Conservation (phyloP, 2,113 vertebrate genomes). For the Noctilio leporinus region DNA sequence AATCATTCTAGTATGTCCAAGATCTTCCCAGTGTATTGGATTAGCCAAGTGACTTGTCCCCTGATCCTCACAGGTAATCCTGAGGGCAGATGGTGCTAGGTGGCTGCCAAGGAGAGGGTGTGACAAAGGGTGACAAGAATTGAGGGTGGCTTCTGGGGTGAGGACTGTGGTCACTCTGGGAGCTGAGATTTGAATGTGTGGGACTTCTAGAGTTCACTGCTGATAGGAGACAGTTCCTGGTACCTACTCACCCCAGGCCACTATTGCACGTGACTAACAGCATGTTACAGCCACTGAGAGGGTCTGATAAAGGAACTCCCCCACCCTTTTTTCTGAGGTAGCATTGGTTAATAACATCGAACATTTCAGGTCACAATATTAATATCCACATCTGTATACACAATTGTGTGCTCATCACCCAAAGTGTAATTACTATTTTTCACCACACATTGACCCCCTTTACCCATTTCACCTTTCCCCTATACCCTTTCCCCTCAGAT, state of each 20-base stretch:
- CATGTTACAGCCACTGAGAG: neutral
- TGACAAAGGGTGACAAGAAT: neutral
- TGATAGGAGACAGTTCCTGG: neutral
- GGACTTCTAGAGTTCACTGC: neutral
- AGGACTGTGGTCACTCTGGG: neutral
- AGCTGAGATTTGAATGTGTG: neutral
- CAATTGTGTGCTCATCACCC: neutral
- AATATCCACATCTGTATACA: neutral
- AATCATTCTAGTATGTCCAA: neutral
- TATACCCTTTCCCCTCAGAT: neutral
- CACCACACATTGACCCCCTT: neutral
- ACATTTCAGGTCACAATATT: neutral
- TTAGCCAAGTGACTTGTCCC: neutral
- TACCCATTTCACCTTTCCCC: neutral
- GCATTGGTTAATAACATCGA: neutral
- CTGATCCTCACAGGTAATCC: neutral
- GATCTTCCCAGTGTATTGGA: neutral
- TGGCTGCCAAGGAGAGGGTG: neutral
- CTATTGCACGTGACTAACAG: neutral
- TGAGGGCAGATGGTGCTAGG: neutral
- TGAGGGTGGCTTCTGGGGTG: neutral
- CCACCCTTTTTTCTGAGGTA: neutral
- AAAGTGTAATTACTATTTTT: neutral
- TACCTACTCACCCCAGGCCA: neutral
- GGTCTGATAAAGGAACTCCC: neutral